Conservation (phyloP, 2,113 vertebrate species). For the Bombycilla garrulus region DNA sequence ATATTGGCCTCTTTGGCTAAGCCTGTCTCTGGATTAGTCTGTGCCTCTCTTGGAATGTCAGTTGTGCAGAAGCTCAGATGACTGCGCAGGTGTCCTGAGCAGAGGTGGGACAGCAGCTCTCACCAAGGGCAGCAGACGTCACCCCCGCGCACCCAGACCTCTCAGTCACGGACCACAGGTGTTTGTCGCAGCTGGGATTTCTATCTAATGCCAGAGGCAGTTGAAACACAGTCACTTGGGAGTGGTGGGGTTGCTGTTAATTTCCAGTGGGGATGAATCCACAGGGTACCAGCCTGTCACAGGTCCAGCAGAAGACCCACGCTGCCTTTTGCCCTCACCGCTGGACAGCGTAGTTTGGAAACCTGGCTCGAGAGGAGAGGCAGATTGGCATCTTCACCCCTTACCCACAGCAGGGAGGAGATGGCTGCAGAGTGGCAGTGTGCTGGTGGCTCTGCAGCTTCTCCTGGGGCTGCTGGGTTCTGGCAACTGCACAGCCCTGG, state of each 20-base stretch:
- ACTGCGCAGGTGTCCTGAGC: neutral
- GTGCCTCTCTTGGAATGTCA: neutral
- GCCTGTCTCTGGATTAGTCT: neutral
- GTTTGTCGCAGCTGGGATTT: neutral
- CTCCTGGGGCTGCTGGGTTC: neutral
- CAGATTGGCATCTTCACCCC: neutral
- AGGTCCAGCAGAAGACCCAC: neutral
- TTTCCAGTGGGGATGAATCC: neutral
- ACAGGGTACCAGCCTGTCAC: neutral
- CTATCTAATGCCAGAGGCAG: neutral
- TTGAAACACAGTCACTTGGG: neutral
- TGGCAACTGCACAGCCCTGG: fast-evolving
- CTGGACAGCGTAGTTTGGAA: neutral
- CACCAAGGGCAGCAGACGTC: neutral
- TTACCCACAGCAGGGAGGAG: too few species aligned
- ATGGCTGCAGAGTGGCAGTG: fast-evolving
- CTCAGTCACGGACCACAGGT: fast-evolving
- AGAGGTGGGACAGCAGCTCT: neutral
- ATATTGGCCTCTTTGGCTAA: neutral
- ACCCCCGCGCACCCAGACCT: neutral
- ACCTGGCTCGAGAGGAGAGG: fast-evolving
- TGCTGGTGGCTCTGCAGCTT: neutral
- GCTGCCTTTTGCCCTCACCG: fast-evolving
- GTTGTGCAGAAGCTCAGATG: neutral
- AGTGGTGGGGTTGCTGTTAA: neutral